Evolutionary conservation across 2,113 vertebrate genomes (phyloP).

Genomic region (Merops nubicus): DNA sequence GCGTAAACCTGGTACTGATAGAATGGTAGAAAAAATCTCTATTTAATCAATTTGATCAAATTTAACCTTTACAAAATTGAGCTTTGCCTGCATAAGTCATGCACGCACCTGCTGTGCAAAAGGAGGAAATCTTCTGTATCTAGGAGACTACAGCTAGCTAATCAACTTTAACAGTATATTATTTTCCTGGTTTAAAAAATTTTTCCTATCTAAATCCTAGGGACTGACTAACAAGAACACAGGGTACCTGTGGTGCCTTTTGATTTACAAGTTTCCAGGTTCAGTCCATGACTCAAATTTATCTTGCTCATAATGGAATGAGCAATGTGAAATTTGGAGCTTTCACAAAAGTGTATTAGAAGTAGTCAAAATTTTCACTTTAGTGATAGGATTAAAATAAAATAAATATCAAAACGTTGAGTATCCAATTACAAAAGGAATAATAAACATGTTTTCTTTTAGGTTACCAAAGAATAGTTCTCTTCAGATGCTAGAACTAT

Average conservation of each 20-base stretch:
- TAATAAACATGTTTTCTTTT: not conserved
- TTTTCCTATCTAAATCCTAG: conserved; percentile 53
- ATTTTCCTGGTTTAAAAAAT: conserved; percentile 58
- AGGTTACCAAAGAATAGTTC: not conserved
- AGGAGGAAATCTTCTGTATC: conserved; percentile 62
- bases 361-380: not conserved
- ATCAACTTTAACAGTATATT: conserved; percentile 72
- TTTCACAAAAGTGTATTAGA: not conserved
- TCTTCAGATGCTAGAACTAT: not conserved
- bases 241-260: conserved; percentile 53
- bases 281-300: conserved; percentile 26
- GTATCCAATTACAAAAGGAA: not conserved
- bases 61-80: conserved; percentile 73
- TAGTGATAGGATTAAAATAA: not conserved
- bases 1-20: conserved; percentile 39
- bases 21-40: conserved; percentile 54
- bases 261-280: conserved; percentile 54
- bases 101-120: conserved; percentile 68
- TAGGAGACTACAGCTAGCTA: conserved; percentile 70
- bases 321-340: conserved; percentile 31
- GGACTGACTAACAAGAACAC: conserved; percentile 59
- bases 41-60: conserved; percentile 78
- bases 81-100: conserved; percentile 69
- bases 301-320: conserved; percentile 25
- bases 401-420: not conserved